Conservation (phyloP, 2,113 vertebrate species). For the Hippocampus zosterae region DNA sequence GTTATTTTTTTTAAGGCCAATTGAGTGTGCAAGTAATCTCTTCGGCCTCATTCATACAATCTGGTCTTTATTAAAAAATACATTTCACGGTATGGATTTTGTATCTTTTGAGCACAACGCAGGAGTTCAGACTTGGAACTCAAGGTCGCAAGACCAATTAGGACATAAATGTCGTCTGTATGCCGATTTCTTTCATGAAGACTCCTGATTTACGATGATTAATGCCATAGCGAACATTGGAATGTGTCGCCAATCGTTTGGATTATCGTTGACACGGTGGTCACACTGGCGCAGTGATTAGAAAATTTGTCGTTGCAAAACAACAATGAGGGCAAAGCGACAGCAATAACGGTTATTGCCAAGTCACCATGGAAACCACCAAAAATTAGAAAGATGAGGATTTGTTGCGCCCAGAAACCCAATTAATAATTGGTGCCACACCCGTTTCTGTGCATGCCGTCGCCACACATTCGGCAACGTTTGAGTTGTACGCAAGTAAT, state of each 20-base stretch:
- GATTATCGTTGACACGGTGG: background rate
- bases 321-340: background rate
- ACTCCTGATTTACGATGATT: background rate
- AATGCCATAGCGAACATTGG: background rate
- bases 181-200: background rate
- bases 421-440: background rate
- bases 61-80: constrained; percentile 1
- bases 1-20: background rate
- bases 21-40: background rate
- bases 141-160: background rate
- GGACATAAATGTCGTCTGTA: background rate
- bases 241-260: background rate
- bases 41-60: background rate
- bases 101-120: background rate
- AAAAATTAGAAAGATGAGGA: background rate
- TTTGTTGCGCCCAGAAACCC: background rate
- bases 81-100: background rate
- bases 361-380: background rate
- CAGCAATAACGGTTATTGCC: background rate
- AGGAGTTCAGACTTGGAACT: background rate
- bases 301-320: background rate
- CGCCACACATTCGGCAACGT: background rate
- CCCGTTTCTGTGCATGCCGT: background rate
- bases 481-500: background rate
- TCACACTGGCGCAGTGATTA: background rate